Base-by-base conservation (phyloP, 2,797 vertebrate species). In the Spinibarbus caldwelli region DNA sequence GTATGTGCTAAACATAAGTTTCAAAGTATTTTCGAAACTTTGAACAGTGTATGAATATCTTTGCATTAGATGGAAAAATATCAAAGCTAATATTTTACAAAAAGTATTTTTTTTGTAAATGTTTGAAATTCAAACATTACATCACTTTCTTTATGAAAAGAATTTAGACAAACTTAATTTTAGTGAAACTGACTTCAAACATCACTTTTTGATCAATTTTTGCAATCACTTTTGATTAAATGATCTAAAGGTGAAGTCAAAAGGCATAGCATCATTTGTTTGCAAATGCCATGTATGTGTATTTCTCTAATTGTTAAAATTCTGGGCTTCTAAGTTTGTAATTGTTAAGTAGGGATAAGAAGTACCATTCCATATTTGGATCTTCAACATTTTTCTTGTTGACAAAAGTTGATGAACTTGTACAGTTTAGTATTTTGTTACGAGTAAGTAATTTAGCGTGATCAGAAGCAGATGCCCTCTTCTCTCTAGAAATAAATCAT, bases 401-500 rank as follows among this genome's bases (percentile, higher is more conserved):
- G 70, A 31, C 54, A 34, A 19, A 83, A n/a, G 72, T 43, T 66
- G 12, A 29, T 70, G 19, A 70, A 43, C 47, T 49, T 41, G 12
- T 78, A 70, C 14, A 12, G 21, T 78, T 70, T 57, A 57, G 36
- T 77, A 47, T 79, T 70, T 70, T 70, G 29, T 75, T 29, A 77
- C 77, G 15, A 31, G 62, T 17, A 14, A 36, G 43, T 41, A 6
- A 19, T 82, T 52, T 36, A 70, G 59, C 34, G 52, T 79, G 83
- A 85, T 85, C 41, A 21, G 23, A 72, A 85, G 77, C 83, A 85
- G 83, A 85, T 72, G 66, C 36, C 47, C 15, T 26, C 8, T 85
- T 62, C 62, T 15, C 49, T 62, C 38, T 54, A 45, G 47, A 67
- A 84, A 78, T 52, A 70, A 78, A 78, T 78, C 7, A 6, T 43